Conservation (phyloP, 2,888 invertebrate species). For the Drosophila quinaria region DNA sequence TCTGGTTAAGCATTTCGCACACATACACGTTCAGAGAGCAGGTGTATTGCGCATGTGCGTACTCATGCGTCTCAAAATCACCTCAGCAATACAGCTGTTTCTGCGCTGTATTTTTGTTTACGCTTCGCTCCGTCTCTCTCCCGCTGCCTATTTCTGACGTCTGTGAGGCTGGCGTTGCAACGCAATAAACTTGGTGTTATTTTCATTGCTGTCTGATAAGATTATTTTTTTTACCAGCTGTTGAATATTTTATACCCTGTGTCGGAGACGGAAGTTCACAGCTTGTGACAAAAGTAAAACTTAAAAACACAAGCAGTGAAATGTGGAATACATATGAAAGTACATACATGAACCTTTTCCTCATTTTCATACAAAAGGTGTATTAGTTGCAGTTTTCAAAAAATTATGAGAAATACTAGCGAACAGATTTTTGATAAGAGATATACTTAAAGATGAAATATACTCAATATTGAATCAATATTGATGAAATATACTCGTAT, state of each 20-base stretch:
- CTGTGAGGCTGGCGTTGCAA: slow-evolving; percentile 54
- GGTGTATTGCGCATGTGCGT: slow-evolving; percentile 63
- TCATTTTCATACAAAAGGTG: too few relatives aligned
- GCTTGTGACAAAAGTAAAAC: too few relatives aligned
- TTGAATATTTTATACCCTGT: slow-evolving; percentile 1
- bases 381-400: too few relatives aligned
- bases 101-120: slow-evolving; percentile 56
- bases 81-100: slow-evolving; percentile 61
- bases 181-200: slow-evolving; percentile 69
- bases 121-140: slow-evolving; percentile 34
- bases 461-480: too few relatives aligned
- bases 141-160: slow-evolving; percentile 10
- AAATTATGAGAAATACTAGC: too few relatives aligned
- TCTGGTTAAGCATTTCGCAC: neutral
- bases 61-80: slow-evolving; percentile 3
- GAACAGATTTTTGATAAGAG: too few relatives aligned
- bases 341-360: too few relatives aligned
- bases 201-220: slow-evolving; percentile 67
- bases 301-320: neutral
- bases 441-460: too few relatives aligned
- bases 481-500: too few relatives aligned
- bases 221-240: slow-evolving; percentile 65
- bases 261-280: neutral
- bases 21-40: slow-evolving; percentile 37
- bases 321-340: too few relatives aligned